A percentile compares a stretch with the other conserved stretches of the same genome.
Evolutionary conservation across 1,140 invertebrate species (phyloP).

Genomic region (Leguminivora glycinivorella): DNA sequence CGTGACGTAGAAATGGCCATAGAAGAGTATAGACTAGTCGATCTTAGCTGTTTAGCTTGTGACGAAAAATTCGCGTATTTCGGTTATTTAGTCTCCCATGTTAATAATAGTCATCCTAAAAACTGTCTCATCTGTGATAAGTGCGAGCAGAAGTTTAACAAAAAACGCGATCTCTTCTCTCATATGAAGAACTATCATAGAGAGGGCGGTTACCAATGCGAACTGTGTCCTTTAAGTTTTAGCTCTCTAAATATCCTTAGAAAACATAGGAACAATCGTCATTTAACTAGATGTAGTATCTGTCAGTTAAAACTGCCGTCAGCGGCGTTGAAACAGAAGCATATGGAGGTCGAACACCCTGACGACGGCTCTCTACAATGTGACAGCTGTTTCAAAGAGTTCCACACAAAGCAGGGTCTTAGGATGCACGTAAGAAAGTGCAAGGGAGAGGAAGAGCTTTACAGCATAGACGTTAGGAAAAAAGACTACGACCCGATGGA

Average conservation of each 20-base stretch:
- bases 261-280: constrained; percentile 65
- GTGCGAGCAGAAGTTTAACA: constrained; percentile 70
- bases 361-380: constrained; percentile 65
- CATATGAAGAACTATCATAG: constrained; percentile 72
- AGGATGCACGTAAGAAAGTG: constrained; percentile 68
- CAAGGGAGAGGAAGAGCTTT: constrained; percentile 51
- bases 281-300: constrained; percentile 61
- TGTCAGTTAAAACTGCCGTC: constrained; percentile 64
- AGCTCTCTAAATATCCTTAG: constrained; percentile 64
- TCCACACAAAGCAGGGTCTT: constrained; percentile 66
- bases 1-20: constrained; percentile 63
- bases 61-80: constrained; percentile 66
- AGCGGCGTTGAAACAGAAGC: constrained; percentile 63
- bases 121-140: constrained; percentile 66
- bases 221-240: constrained; percentile 58
- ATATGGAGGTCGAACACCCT: constrained; percentile 66
- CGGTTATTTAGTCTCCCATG: constrained; percentile 67
- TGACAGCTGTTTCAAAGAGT: constrained; percentile 64
- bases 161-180: constrained; percentile 66
- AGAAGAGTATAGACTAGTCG: constrained; percentile 59
- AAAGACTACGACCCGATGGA: constrained; percentile 59
- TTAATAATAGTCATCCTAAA: constrained; percentile 66
- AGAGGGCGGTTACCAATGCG: constrained; percentile 66
- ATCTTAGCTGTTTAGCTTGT: constrained; percentile 57
- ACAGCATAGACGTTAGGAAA: constrained; percentile 50